Percentiles rank a stretch among this genome's conserved stretches.
These are phyloP conservation scores for Leptoclinus maculatus DNA, from an alignment of 2,797 vertebrate species.

Conservation along the genomic window DNA sequence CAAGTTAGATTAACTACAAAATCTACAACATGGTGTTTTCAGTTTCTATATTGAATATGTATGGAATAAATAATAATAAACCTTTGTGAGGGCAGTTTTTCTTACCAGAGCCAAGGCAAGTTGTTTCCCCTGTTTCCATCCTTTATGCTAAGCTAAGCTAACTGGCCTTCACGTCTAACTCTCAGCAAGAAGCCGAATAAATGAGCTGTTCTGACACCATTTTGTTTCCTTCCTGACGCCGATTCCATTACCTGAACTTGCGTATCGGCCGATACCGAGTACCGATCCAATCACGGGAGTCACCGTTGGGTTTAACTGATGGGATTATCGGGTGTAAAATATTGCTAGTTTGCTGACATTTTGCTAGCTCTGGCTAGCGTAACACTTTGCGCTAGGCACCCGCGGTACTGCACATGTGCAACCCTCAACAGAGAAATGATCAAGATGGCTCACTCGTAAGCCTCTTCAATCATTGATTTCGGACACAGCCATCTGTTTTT, in stretches of 20 bases:
- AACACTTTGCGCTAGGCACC: no score
- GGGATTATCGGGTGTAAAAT: no score
- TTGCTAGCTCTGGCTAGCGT: no score
- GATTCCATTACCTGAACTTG: not conserved
- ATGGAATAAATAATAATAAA: not conserved
- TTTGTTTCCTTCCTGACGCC: not conserved
- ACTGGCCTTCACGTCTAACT: not conserved
- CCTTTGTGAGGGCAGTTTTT: not conserved
- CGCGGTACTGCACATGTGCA: no score
- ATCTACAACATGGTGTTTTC: not conserved
- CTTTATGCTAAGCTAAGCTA: slow-evolving; percentile 5
- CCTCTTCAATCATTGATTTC: no score
- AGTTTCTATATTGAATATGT: not conserved
- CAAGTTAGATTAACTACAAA: not conserved
- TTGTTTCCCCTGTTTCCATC: not conserved
- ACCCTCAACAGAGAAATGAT: no score
- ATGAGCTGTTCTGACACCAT: not conserved
- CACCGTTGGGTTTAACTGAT: no score
- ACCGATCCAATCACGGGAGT: no score
- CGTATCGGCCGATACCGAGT: no score
- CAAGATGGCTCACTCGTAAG: no score
- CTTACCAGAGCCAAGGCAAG: not conserved
- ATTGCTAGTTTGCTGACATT: no score
- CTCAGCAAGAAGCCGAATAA: not conserved
- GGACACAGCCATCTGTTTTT: no score